Percentiles rank a stretch among this genome's conserved stretches.
phyloP scores from a whole-genome alignment of 2,113 vertebrate species.

The Tamias sibiricus region DNA sequence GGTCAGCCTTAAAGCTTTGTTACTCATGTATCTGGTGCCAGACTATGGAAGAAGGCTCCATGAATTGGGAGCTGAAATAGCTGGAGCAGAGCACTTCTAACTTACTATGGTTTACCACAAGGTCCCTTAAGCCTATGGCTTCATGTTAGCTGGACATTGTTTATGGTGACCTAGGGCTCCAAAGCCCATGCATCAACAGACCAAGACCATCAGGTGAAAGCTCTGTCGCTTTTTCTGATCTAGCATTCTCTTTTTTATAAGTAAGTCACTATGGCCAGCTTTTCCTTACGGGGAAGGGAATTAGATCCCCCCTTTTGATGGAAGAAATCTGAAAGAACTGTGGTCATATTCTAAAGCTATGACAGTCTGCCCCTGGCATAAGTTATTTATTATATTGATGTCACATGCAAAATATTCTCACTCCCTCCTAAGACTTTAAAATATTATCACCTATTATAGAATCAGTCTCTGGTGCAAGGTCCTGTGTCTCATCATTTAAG shows the following conservation, averaged over 20 bases:
- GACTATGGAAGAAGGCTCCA: not conserved
- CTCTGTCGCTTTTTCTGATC: not conserved
- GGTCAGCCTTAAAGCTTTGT: not conserved
- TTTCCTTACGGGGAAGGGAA: slow-evolving; percentile 1
- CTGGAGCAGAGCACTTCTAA: not conserved
- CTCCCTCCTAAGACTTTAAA: not conserved
- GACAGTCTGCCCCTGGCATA: not conserved
- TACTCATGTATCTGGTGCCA: not conserved
- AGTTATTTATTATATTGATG: not conserved
- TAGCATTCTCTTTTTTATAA: not conserved
- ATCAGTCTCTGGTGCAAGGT: not conserved
- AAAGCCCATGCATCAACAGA: not conserved
- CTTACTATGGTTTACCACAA: not conserved
- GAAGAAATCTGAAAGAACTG: slow-evolving; percentile 40
- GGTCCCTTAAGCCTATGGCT: not conserved
- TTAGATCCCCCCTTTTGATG: slow-evolving; percentile 7
- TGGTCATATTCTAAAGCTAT: slow-evolving; percentile 9
- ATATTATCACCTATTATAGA: not conserved
- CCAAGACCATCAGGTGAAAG: not conserved
- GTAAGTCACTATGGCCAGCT: not conserved
- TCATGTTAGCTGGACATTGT: not conserved
- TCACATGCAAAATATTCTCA: slow-evolving; percentile 24
- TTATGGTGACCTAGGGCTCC: not conserved
- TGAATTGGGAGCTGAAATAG: not conserved
- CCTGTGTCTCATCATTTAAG: not conserved